phyloP scores from a whole-genome alignment of 2,797 vertebrate genomes.

The Anguilla pacifica region DNA sequence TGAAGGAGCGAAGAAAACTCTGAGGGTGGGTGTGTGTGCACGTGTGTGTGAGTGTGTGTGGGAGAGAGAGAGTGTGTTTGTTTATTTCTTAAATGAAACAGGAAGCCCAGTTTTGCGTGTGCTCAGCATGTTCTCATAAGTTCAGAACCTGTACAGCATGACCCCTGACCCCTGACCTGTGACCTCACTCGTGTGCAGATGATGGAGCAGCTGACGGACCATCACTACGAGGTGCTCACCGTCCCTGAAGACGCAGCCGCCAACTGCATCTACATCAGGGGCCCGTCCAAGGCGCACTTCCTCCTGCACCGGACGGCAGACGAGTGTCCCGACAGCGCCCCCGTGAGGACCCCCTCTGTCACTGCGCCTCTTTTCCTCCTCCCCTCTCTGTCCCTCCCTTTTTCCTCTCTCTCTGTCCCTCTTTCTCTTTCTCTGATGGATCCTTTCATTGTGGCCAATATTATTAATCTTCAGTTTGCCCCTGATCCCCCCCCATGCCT shows the following conservation, averaged over 20 bases:
- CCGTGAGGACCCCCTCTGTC: conserved; percentile 63
- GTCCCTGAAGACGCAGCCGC: conserved; percentile 83
- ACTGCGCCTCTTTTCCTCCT: not conserved
- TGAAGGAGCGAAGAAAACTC: conserved; percentile 81
- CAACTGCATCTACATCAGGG: conserved; percentile 84
- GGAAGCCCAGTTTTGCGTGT: too few species aligned
- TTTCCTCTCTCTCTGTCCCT: conserved; percentile 12
- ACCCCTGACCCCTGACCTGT: conserved; percentile 7
- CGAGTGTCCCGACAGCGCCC: conserved; percentile 80
- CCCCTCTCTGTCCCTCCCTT: not conserved
- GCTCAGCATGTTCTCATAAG: too few species aligned
- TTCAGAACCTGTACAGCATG: not conserved
- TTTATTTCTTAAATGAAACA: too few species aligned
- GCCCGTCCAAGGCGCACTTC: conserved; percentile 75
- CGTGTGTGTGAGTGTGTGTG: not conserved
- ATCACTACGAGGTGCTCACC: conserved; percentile 84
- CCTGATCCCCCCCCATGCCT: too few species aligned
- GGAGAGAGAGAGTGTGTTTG: not conserved
- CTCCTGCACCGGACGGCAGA: conserved; percentile 83
- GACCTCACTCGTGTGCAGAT: conserved; percentile 66
- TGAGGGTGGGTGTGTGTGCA: conserved; percentile 67
- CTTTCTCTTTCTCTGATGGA: not conserved
- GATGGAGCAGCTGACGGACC: conserved; percentile 89
- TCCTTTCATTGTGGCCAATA: not conserved
- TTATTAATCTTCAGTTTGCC: too few species aligned